Percentiles rank a stretch among this genome's conserved stretches.
phyloP scores from a whole-genome alignment of 2,888 invertebrate genomes.

The Petrophora chlorosata region DNA sequence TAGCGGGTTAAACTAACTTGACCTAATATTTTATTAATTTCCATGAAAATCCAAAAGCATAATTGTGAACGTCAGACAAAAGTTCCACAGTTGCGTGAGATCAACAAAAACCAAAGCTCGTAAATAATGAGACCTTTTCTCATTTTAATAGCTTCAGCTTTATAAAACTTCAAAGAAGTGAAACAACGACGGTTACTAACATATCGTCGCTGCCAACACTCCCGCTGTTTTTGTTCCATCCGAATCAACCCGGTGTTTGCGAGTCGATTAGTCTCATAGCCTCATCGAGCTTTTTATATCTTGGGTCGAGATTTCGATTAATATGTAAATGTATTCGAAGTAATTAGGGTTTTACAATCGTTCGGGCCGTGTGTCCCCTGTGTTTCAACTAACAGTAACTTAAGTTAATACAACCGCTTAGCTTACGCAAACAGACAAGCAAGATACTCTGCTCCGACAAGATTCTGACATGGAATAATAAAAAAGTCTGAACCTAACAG shows the following conservation, averaged over 20 bases:
- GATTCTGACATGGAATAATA: too few relatives aligned
- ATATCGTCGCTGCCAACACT: conserved; percentile 21
- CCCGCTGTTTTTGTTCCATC: conserved; percentile 28
- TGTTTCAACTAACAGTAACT: conserved; percentile 5
- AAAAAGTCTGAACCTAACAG: too few relatives aligned
- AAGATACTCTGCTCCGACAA: too few relatives aligned
- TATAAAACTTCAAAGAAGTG: conserved; percentile 16
- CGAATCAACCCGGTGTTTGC: conserved; percentile 46
- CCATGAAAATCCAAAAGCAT: not conserved
- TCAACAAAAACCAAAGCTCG: conserved; percentile 8
- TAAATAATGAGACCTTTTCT: conserved; percentile 20
- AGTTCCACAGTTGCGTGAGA: conserved; percentile 4
- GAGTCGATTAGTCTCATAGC: conserved; percentile 50
- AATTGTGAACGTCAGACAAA: not conserved
- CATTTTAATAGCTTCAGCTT: conserved; percentile 20
- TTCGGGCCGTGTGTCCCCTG: conserved; percentile 32
- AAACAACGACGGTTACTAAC: conserved; percentile 19
- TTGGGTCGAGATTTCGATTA: conserved; percentile 44
- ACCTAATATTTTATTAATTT: too few relatives aligned
- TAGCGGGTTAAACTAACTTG: too few relatives aligned
- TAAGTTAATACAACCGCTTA: not conserved
- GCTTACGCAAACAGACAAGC: not conserved
- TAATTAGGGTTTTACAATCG: conserved; percentile 50
- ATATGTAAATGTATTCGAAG: conserved; percentile 55
- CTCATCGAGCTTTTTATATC: conserved; percentile 45